Conservation (phyloP, 1,140 invertebrate genomes). For the Listronotus bonariensis region DNA sequence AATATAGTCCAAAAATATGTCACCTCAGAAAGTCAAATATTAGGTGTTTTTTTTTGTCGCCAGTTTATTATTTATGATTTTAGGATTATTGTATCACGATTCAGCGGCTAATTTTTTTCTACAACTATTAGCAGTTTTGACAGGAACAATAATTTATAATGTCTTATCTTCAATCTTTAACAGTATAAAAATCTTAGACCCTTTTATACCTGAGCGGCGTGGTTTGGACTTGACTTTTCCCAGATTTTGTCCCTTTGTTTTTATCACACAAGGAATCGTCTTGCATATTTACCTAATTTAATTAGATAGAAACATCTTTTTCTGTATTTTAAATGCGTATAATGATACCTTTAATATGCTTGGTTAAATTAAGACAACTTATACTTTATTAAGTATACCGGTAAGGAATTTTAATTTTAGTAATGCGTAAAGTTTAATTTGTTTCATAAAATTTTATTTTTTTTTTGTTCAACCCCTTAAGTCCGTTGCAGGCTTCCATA, state of each 20-base stretch:
- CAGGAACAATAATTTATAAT: constrained; percentile 19
- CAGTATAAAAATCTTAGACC: constrained; percentile 1
- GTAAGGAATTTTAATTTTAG: constrained; percentile 11
- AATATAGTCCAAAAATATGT: neutral
- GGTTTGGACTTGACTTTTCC: neutral
- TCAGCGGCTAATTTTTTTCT: neutral
- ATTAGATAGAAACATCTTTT: constrained; percentile 23
- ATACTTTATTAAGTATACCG: neutral
- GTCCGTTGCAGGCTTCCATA: too few relatives aligned
- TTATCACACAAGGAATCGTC: constrained; percentile 3
- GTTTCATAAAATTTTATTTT: too few relatives aligned
- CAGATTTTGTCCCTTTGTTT: constrained; percentile 16
- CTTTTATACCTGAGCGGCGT: constrained; percentile 19
- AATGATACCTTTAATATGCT: constrained; percentile 7
- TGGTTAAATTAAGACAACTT: constrained; percentile 7
- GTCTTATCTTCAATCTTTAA: constrained; percentile 9
- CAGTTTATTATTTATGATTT: too few relatives aligned
- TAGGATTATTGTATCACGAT: too few relatives aligned
- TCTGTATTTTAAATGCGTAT: constrained; percentile 14
- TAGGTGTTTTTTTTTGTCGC: too few relatives aligned
- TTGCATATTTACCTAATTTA: constrained; percentile 29
- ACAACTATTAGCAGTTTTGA: constrained; percentile 20
- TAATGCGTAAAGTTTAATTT: too few relatives aligned
- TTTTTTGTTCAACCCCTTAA: too few relatives aligned
- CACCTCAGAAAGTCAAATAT: too few relatives aligned